Conservation (phyloP, 2,888 invertebrate species). For the Thecocarcelia acutangulata region DNA sequence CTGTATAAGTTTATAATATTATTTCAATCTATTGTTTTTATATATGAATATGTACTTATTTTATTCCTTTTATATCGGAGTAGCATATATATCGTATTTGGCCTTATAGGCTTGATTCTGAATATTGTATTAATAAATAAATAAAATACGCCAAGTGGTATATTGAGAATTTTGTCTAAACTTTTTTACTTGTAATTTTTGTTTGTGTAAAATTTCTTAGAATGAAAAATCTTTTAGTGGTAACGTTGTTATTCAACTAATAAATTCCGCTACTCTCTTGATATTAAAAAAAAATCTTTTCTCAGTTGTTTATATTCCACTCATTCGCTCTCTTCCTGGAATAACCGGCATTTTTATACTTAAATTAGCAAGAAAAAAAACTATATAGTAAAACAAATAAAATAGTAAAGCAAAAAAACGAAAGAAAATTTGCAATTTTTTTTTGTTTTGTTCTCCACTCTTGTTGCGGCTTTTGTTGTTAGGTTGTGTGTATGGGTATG, state of each 20-base stretch:
- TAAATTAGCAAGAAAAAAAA: background rate
- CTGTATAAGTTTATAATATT: too few species aligned
- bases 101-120: too few species aligned
- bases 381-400: constrained; percentile 20
- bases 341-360: constrained; percentile 49
- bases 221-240: background rate
- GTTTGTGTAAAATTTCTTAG: too few species aligned
- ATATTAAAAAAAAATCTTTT: background rate
- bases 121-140: too few species aligned
- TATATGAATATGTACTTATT: too few species aligned
- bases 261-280: constrained; percentile 40
- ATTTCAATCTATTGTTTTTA: too few species aligned
- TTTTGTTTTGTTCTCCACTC: constrained; percentile 22
- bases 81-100: too few species aligned
- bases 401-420: constrained; percentile 26
- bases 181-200: too few species aligned
- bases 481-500: constrained; percentile 11
- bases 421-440: background rate
- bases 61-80: too few species aligned
- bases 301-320: background rate
- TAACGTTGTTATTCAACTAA: background rate
- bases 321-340: constrained; percentile 17
- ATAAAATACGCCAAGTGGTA: too few species aligned
- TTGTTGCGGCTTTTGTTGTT: constrained; percentile 9
- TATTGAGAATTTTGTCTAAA: too few species aligned